Evolutionary conservation across 2,113 vertebrate species (phyloP), one percentile per base, ranked within the genome.

Genomic region (Ptilonorhynchus violaceus): DNA sequence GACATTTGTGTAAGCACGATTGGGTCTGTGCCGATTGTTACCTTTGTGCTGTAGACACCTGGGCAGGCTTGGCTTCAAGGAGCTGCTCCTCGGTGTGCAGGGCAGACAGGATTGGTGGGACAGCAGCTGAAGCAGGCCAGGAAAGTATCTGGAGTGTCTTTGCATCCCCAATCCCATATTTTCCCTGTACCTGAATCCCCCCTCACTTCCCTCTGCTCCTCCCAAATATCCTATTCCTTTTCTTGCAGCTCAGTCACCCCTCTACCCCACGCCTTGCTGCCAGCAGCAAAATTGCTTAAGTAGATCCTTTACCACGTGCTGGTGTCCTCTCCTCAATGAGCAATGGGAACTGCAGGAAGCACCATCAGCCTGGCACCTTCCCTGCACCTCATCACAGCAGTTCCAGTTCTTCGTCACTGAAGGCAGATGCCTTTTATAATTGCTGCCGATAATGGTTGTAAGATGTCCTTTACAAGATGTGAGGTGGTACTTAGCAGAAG

Each of bases 391-490:
- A 11, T 49, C 20, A 1, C 44, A 27, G 25, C 4, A 2, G 9
- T n/a, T 66, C 28, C 52, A 89, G 30, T 69, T 92, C 70, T 94
- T 39, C 1, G 0, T 70, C 47, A 24, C 2, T 33, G 25, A 52
- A 81, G 41, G 80, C 60, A 53, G 75, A 66, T 83, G 42, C 55
- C 63, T 92, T 59, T 93, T 88, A 35, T 90, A 74, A 81, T 89
- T 59, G 41, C 27, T 88, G 55, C 49, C 82, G 76, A 52, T 96
- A 92, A 80, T 77, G 44, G 68, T 25, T 6, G 0, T 78, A 72
- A 89, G 91, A 37, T 0, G 1, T 53, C 7, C 1, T 73, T 81
- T 84, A 28, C 33, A 81, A 90, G 73, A 63, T 84, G 68, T 31
- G 80, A 83, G 68, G 42, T 72, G 68, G 55, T 60, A 59, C 80